Base-by-base conservation (phyloP, 2,113 vertebrate genomes). In the Tetraodon nigroviridis region DNA sequence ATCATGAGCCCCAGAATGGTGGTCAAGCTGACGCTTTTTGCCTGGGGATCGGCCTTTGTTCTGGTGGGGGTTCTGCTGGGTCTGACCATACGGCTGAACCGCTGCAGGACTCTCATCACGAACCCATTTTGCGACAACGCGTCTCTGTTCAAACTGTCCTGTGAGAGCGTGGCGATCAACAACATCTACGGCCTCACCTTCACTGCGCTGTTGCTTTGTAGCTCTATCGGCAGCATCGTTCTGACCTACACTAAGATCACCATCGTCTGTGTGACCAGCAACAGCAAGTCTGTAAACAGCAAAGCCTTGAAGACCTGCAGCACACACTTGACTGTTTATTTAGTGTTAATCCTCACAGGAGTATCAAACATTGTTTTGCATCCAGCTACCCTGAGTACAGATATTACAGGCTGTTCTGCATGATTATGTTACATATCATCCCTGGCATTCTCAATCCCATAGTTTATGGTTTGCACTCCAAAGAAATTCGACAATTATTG, bases 61-160 rank as follows among this genome's bases (percentile, higher is more conserved):
- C 0, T 85, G 20, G 84, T 88, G 0, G 63, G 18, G 17, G 21
- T 87, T 19, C 49, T 90, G 1, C 53, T 90, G 0, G 77, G 82
- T 5, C 72, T 88, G 15, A 86, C 79, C 4, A 2, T 87, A 0
- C 61, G 82, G 0, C 77, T 90, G 14, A 74, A 61, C n/a, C 64
- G 80, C n/a, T 89, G 88, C 61, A 71, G 87, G 48, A 67, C 71
- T 7, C 0, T 72, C 14, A 79, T 88, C 5, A 11, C 1, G 0
- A 85, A 79, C 0, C 56, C 72, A 1, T 84, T 42, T 67, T 90
- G 88, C 42, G 82, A 83, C 51, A 89, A 89, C 8, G 82, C 86
- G 2, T 82, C 87, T 0, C 22, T 89, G 41, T 88, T 89, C 29
- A 85, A 84, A 10, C 85, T 90, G 3, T 88, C 87, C 49, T 90